Evolutionary conservation across 2,113 vertebrate species (phyloP), one percentile per base, ranked within the genome.

Genomic region (Hippoglossus stenolepis): DNA sequence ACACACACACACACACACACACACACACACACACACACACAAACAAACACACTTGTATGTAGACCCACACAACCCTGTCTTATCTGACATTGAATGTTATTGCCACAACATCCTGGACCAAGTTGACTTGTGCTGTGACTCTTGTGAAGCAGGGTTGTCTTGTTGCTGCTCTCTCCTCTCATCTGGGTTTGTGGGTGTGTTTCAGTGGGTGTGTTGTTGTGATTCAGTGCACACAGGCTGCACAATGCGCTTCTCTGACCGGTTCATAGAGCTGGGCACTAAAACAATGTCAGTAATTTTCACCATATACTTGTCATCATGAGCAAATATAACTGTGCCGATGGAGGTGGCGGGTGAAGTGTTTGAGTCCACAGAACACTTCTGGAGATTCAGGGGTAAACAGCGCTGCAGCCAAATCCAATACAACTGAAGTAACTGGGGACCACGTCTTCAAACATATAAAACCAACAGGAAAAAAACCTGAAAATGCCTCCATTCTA

Each of bases 141-240:
- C 1, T 56, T 56, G n/a, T 56, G 54, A 26, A 4, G 54, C 54
- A 57, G 53, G 15, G 13, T 5, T 58, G 12, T 65, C 14, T 51
- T 17, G 14, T 51, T 51, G 47, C 23, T 3, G 47, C 64, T 66
- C 61, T 13, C 40, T 53, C 43, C n/a, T 40, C 61, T 58, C 54
- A 43, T 58, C 47, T 51, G 38, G 51, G 66, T 67, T 76, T 47
- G 58, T 49, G 49, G 45, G 40, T 80, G 73, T 75, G 5, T 73
- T 64, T 72, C 4, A 20, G 60, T 75, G 65, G 65, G 65, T 20
- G 72, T 43, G 60, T 71, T 75, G 65, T 40, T 74, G 56, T 63
- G 63, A 62, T 70, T 73, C 64, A 77, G 12, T 47, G 45, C 45
- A 61, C 31, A 7, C 51, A 21, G 18, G 20, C 51, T n/a, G 5